Evolutionary conservation across 2,888 invertebrate genomes (phyloP), one percentile per base, ranked within the genome.

Genomic region (Protonemura montana): DNA sequence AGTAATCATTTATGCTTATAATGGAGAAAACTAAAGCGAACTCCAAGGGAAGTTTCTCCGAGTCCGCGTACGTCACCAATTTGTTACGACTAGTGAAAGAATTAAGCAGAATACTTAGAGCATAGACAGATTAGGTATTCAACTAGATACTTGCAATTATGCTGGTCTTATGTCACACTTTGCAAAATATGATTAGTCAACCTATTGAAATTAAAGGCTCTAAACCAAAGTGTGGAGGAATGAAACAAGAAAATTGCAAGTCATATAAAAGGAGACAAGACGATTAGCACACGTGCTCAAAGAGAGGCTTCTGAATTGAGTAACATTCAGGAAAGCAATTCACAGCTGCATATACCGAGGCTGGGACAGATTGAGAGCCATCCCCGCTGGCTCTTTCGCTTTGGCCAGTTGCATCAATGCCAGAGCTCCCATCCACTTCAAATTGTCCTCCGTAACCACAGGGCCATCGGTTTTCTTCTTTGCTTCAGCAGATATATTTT

Each of bases 401-500:
- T 88, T 93, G 76, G 94, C 93, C 80, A 94, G 90, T 90, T 94
- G 93, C 90, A 94, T 94, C 27, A 94, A 90, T 76, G 94, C 94
- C 89, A 94, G 91, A 76, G 94, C 94, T 28, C 94, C 94, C 88
- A 94, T 91, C 92, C 94, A 93, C 89, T 94, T 92, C 76, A 92
- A 91, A 89, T 91, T 92, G 78, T 91, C 91, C 86, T 92, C 91
- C 10, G 28, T 29, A 0, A n/a, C 35, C 35, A 78, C 21, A 35
- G 59, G 85, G n/a, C 26, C 10, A 16, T 10, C n/a, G 41, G 21
- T n/a, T 21, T 7, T 77, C 25, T 76, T 77, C 85, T 83, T 41
- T 16, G 10, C 30, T 13, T 25, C n/a, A 27, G 28, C 77, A 27
- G 85, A 84, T 25, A 25, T 35, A n/a, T 28, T 42, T 28, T 86